These are phyloP conservation scores for Pimephales promelas DNA, from an alignment of 2,113 vertebrate species.

Conservation along the genomic window DNA sequence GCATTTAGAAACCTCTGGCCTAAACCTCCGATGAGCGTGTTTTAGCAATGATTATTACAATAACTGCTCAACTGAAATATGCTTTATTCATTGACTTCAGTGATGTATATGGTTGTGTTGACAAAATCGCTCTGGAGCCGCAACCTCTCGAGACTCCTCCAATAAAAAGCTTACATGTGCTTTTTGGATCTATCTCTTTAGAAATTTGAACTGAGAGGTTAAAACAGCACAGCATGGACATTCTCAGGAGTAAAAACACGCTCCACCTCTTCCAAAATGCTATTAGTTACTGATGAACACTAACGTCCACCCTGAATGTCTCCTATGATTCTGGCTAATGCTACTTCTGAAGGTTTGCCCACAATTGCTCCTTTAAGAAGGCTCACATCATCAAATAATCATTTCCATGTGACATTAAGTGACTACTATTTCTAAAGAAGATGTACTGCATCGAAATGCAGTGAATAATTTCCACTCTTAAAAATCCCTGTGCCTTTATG, in stretches of 20 bases:
- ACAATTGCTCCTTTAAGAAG: background rate
- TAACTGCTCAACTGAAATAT: conserved; percentile 28
- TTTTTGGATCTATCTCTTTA: conserved; percentile 49
- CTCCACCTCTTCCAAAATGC: conserved; percentile 35
- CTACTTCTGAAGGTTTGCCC: background rate
- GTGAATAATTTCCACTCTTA: background rate
- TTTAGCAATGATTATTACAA: conserved; percentile 43
- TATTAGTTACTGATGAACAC: conserved; percentile 49
- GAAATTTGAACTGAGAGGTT: conserved; percentile 47
- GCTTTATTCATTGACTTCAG: conserved; percentile 44
- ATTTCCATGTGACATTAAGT: too few relatives aligned
- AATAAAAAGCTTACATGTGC: conserved; percentile 55
- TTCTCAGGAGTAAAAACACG: conserved; percentile 36
- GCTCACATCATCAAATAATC: background rate
- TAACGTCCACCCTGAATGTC: conserved; percentile 14
- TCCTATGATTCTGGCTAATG: background rate
- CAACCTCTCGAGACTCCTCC: conserved; percentile 40
- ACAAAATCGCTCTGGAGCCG: conserved; percentile 36
- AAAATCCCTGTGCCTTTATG: background rate
- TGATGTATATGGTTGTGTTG: conserved; percentile 47
- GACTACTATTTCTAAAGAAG: too few relatives aligned
- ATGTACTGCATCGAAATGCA: background rate
- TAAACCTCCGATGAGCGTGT: conserved; percentile 23
- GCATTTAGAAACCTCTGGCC: background rate
- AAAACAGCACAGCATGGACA: conserved; percentile 37